Conservation (phyloP, 1,140 invertebrate genomes). For the Formica selysi region DNA sequence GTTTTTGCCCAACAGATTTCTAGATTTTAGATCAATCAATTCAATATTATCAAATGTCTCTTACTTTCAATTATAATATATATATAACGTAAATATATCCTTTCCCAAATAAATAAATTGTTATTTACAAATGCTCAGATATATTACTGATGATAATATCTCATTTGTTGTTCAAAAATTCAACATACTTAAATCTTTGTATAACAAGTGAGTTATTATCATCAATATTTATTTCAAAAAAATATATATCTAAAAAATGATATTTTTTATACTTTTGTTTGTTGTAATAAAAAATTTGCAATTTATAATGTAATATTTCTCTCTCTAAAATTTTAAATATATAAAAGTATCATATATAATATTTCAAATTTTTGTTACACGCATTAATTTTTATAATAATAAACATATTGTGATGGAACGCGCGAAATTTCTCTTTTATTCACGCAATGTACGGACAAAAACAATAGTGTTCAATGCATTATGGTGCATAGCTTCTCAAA, state of each 20-base stretch:
- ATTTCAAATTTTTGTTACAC: conserved; percentile 8
- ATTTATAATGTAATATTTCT: not conserved
- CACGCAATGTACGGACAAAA: not conserved
- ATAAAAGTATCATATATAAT: not conserved
- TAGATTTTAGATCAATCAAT: not conserved
- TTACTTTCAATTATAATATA: not conserved
- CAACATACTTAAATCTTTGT: not conserved
- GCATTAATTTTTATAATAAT: not conserved
- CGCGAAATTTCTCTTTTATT: conserved; percentile 9
- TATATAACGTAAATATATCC: not conserved
- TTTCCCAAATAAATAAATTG: not conserved
- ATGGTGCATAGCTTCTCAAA: conserved; percentile 28
- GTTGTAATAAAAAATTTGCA: not conserved
- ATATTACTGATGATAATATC: not conserved
- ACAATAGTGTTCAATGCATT: conserved; percentile 1
- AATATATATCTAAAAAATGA: not conserved
- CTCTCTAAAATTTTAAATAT: conserved; percentile 2
- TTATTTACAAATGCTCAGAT: not conserved
- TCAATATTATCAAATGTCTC: not conserved
- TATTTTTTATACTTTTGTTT: not conserved
- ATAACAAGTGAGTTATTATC: not conserved
- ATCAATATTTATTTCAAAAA: not conserved
- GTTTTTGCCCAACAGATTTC: not conserved
- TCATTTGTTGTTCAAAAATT: not conserved
- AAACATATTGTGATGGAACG: not conserved